Evolutionary conservation across 2,888 invertebrate species (phyloP), one percentile per base, ranked within the genome.

Genomic region (Phalangium opilio): DNA sequence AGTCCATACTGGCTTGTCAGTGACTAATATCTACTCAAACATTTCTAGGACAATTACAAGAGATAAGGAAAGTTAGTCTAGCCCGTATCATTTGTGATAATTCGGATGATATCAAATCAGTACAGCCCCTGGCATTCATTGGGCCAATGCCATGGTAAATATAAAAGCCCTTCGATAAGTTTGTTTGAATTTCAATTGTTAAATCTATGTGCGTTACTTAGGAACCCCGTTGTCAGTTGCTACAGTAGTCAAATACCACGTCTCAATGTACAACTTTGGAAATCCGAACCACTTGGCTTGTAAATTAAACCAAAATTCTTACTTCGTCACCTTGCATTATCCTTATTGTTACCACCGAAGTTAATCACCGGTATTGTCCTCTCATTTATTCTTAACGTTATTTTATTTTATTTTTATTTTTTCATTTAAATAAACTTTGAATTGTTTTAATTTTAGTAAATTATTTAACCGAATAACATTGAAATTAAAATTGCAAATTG

Each of bases 151-250:
- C 11, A 8, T 38, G 38, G 38, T 38, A 18, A 38, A 18, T 38
- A n/a, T 38, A 14, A 34, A 34, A 12, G 35, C 4, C 12, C 12
- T 34, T n/a, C 35, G 12, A n/a, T n/a, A n/a, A n/a, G 14, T 3
- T 34, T 34, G 5, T 34, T 34, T 2, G 12, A 34, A n/a, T 3
- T 34, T 2, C 14, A 34, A n/a, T 34, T 34, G 2, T 34, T 34
- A 1, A 14, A 34, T 34, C n/a, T 34, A 34, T n/a, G 35, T 34
- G 14, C 18, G 17, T 41, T 20, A 42, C 38, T 7, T 20, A 54
- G 54, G 51, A 57, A 57, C 43, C 50, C 49, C 7, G 47, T 43
- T 2, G 46, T 52, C 19, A 19, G 47, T 19, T 57, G 57, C 35
- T 35, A 11, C 32, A 41, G 17, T 14, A 48, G 49, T 20, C 21